Conservation (phyloP, 2,888 invertebrate genomes). For the Athripsodes cinereus region DNA sequence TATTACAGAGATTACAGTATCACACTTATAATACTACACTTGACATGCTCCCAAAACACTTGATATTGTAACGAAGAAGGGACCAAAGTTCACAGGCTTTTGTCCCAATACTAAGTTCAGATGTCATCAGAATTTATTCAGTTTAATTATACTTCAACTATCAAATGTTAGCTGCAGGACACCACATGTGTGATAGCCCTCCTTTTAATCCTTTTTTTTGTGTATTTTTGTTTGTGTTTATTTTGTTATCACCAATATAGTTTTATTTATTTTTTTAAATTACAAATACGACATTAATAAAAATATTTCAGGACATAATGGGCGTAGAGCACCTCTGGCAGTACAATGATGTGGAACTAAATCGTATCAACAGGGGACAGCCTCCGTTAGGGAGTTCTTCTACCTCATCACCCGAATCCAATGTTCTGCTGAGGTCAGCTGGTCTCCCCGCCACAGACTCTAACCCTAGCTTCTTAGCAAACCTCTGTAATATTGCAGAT, state of each 20-base stretch:
- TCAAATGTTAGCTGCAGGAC: no score
- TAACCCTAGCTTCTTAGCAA: constrained; percentile 80
- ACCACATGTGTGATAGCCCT: no score
- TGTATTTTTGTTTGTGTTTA: not conserved
- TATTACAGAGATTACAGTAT: no score
- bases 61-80: no score
- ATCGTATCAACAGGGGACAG: constrained; percentile 52
- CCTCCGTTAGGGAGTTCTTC: constrained; percentile 29
- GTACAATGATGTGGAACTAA: constrained; percentile 78
- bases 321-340: constrained; percentile 95
- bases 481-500: constrained; percentile 91
- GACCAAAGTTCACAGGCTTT: no score
- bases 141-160: no score
- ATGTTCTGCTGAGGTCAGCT: constrained; percentile 45
- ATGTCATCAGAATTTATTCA: not conserved
- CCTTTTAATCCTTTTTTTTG: not conserved
- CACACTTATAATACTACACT: no score
- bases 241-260: no score
- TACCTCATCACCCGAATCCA: constrained; percentile 26
- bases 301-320: constrained; percentile 84
- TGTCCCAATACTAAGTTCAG: no score
- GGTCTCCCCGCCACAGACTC: constrained; percentile 56
- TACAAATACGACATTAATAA: no score
- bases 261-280: no score
- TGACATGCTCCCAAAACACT: no score